phyloP scores from a whole-genome alignment of 2,888 invertebrate species.

The Trichogramma evanescens region DNA sequence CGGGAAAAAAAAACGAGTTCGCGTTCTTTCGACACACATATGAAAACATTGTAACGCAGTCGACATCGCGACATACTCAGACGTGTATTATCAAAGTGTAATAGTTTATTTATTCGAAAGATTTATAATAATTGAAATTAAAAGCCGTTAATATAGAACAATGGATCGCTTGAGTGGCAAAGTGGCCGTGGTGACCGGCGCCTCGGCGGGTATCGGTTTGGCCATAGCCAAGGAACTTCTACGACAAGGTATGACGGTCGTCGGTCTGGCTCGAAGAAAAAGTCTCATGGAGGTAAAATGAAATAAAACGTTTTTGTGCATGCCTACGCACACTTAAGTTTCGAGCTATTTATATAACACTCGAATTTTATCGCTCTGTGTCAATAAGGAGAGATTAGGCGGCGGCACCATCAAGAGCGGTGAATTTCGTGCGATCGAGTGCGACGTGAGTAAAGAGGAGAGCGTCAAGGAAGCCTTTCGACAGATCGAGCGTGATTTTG shows the following conservation, averaged over 20 bases:
- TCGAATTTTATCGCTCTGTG: neutral
- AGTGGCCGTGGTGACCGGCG: constrained; percentile 60
- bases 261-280: constrained; percentile 51
- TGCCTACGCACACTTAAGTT: too few species aligned
- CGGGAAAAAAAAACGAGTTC: too few species aligned
- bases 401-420: constrained; percentile 21
- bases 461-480: constrained; percentile 36
- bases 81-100: too few species aligned
- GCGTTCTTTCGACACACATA: too few species aligned
- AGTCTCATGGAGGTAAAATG: constrained; percentile 43
- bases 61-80: too few species aligned
- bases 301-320: too few species aligned
- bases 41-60: too few species aligned
- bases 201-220: constrained; percentile 57
- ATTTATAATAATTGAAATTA: too few species aligned
- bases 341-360: too few species aligned
- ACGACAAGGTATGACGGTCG: constrained; percentile 50
- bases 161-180: constrained; percentile 58
- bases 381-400: neutral
- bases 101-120: too few species aligned
- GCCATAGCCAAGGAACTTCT: constrained; percentile 47
- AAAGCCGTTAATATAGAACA: too few species aligned
- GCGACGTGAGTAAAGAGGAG: constrained; percentile 38
- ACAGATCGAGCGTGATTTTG: constrained; percentile 35
- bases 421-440: constrained; percentile 36